Evolutionary conservation across 2,113 vertebrate genomes (phyloP), one percentile per base, ranked within the genome.

Genomic region (Cyprichromis sp.): DNA sequence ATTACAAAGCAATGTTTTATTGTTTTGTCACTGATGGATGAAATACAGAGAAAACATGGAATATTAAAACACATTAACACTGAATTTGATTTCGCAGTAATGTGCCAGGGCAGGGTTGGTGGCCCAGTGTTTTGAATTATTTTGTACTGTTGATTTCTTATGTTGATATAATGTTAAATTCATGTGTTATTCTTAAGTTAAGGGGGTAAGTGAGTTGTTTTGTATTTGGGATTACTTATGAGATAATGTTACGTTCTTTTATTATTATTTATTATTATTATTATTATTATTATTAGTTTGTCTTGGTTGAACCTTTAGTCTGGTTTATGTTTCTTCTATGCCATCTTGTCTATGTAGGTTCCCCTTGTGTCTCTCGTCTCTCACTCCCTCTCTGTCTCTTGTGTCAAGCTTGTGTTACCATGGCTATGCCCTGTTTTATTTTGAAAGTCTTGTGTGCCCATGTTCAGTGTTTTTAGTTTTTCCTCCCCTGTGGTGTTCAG

Each of bases 201-300:
- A 61, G 3, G 5, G 13, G 5, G 1, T 61, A 10, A 26, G 13
- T 3, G 26, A 61, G 5, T 31, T 61, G 14, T 31, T 61, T 61
- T 61, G 26, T 17, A 17, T 31, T 31, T 2, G 2, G 2, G 26
- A 59, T 59, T 29, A 31, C 13, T 59, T 59, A 59, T 29, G 55
- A 61, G 8, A 31, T 31, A 61, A 31, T 61, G 3, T 17, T 31
- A 31, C 3, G 0, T 61, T 59, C 0, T 55, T 14, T 13, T 13
- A 26, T 57, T 55, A 8, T 26, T 13, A 55, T 26, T 54, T 26
- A 13, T 57, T 55, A 8, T 26, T 14, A 55, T 26, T 54, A 52
- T 50, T 50, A 52, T 50, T 53, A 14, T 14, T 29, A 31, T 59
- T 59, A 6, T 26, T 14, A 26, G 8, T 59, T 59, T 31, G 55